Conservation (phyloP, 1,140 invertebrate genomes). For the Reticulitermes speratus region DNA sequence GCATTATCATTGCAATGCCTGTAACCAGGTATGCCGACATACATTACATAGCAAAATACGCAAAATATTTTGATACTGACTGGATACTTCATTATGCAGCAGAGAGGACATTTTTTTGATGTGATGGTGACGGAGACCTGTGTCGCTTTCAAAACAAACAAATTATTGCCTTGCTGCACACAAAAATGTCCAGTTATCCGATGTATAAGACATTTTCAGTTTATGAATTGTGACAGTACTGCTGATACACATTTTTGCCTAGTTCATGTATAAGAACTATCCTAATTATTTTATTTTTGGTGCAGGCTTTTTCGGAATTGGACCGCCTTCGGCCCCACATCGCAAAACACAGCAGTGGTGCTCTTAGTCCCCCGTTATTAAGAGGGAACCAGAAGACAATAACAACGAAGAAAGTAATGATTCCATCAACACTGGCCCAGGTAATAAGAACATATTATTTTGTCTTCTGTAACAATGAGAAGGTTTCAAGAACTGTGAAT, state of each 20-base stretch:
- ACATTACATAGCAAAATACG: not conserved
- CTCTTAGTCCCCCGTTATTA: conserved; percentile 48
- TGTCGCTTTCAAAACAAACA: no score
- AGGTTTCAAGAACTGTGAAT: no score
- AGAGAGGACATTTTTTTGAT: not conserved
- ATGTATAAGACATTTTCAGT: no score
- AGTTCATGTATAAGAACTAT: not conserved
- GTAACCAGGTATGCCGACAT: conserved; percentile 64
- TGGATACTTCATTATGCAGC: not conserved
- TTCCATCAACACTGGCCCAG: conserved; percentile 25
- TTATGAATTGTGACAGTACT: no score
- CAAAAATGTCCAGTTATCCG: no score
- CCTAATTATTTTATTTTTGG: conserved; percentile 27
- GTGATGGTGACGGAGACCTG: not conserved
- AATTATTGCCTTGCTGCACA: no score
- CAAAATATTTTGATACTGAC: not conserved
- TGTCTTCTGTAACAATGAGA: not conserved
- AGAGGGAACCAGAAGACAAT: conserved; percentile 50
- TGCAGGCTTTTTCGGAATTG: conserved; percentile 64
- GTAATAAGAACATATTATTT: not conserved
- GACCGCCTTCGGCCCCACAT: conserved; percentile 67
- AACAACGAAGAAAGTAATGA: conserved; percentile 36
- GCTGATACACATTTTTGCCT: no score
- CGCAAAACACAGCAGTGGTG: conserved; percentile 66
- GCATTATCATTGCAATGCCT: conserved; percentile 85